These are phyloP conservation scores for Drosophila littoralis DNA, from an alignment of 1,140 invertebrate genomes.

Conservation along the genomic window DNA sequence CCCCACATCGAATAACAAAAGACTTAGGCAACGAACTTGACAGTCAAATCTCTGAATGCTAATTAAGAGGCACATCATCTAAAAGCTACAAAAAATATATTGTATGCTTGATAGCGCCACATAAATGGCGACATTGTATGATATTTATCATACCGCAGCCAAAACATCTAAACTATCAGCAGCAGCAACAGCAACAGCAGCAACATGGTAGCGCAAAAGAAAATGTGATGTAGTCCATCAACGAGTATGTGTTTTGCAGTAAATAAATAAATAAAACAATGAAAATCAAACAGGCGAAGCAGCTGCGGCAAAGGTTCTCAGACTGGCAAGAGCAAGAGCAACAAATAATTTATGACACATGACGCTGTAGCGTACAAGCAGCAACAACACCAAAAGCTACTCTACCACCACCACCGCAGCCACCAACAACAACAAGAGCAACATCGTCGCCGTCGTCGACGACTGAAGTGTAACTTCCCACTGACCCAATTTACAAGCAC, in stretches of 20 bases:
- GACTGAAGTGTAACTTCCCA: conserved; percentile 82
- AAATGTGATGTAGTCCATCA: conserved; percentile 24
- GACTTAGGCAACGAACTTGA: conserved; percentile 58
- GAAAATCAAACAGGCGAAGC: conserved; percentile 56
- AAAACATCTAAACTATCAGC: conserved; percentile 49
- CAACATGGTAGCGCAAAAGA: conserved; percentile 17
- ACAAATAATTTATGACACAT: conserved; percentile 82
- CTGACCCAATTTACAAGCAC: conserved; percentile 84
- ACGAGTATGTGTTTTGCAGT: conserved; percentile 44
- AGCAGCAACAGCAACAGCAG: conserved; percentile 13
- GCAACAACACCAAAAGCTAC: conserved; percentile 20
- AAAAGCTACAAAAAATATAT: conserved; percentile 3
- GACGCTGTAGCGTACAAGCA: conserved; percentile 53
- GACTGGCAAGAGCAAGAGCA: conserved; percentile 34
- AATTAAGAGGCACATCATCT: not conserved
- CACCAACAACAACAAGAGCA: conserved; percentile 13
- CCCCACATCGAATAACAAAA: conserved; percentile 29
- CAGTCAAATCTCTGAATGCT: not conserved
- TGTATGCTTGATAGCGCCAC: not conserved
- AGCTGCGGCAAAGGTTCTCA: conserved; percentile 66
- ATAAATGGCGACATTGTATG: conserved; percentile 28
- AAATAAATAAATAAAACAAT: conserved; percentile 62
- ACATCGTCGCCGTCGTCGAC: conserved; percentile 26
- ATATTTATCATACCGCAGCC: conserved; percentile 25
- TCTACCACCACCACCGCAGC: conserved; percentile 7